A percentile compares a stretch with the other conserved stretches of the same genome.
These are phyloP conservation scores for Pipistrellus kuhlii DNA, from an alignment of 2,797 vertebrate genomes.

Conservation along the genomic window DNA sequence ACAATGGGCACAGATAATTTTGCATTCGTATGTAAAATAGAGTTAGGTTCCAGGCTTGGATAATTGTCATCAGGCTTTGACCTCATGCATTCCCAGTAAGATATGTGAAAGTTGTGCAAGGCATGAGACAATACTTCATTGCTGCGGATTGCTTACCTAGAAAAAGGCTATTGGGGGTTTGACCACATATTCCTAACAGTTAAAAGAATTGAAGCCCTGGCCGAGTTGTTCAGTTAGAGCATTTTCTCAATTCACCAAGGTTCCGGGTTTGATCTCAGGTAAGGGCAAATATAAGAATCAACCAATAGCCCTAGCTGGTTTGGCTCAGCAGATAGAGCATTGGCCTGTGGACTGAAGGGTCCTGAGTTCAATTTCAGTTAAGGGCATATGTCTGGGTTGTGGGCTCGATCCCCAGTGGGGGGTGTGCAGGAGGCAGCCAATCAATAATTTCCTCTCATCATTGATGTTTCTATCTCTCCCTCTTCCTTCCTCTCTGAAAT, in stretches of 20 bases:
- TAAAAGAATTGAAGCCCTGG: background rate
- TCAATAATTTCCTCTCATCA: background rate
- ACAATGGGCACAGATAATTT: background rate
- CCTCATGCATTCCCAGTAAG: background rate
- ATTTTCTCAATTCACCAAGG: background rate
- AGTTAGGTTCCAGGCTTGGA: background rate
- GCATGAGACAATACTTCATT: background rate
- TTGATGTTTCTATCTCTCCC: background rate
- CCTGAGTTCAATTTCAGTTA: background rate
- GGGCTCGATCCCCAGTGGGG: background rate
- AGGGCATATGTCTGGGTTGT: background rate
- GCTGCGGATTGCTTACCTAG: background rate
- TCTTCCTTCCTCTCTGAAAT: background rate
- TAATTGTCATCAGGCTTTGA: background rate
- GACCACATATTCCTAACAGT: background rate
- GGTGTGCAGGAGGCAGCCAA: background rate
- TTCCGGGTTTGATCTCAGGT: background rate
- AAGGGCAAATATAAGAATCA: background rate
- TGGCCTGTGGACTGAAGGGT: background rate
- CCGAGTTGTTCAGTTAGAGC: background rate
- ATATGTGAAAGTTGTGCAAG: background rate
- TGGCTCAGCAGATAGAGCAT: background rate
- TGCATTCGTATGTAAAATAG: background rate
- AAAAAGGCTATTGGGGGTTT: background rate
- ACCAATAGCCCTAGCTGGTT: background rate